Evolutionary conservation across 2,797 vertebrate species (phyloP).

Genomic region (Spinus pinus): DNA sequence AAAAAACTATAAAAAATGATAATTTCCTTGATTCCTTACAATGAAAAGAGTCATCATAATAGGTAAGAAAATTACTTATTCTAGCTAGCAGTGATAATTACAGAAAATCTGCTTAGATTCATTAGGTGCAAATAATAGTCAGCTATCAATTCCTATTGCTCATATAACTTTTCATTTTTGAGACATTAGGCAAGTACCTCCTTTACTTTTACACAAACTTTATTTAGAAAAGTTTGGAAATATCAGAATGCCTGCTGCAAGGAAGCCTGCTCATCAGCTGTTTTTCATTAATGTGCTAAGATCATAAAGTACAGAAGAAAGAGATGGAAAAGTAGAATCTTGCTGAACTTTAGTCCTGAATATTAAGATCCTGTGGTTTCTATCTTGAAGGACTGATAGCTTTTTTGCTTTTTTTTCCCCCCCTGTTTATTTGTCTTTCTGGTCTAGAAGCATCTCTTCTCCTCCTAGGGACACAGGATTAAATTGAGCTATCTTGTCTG

Average conservation of each 20-base stretch:
- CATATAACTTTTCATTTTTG: background rate
- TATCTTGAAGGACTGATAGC: background rate
- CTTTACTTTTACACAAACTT: slow-evolving; percentile 15
- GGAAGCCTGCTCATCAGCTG: background rate
- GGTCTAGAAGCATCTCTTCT: background rate
- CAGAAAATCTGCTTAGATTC: slow-evolving; percentile 32
- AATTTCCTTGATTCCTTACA: background rate
- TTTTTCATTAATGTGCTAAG: background rate
- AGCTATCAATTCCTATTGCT: background rate
- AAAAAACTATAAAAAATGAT: background rate
- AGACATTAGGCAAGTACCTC: background rate
- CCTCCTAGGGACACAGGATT: background rate
- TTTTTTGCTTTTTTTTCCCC: background rate
- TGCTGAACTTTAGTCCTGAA: background rate
- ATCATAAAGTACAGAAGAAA: background rate
- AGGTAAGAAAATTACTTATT: background rate
- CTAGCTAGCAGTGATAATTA: background rate
- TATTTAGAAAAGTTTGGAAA: slow-evolving; percentile 38
- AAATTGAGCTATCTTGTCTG: background rate
- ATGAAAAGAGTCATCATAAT: background rate
- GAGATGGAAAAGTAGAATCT: background rate
- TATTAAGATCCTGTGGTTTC: background rate
- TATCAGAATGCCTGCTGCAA: background rate
- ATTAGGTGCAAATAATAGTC: background rate
- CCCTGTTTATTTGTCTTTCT: background rate